These are phyloP conservation scores for Abramis brama DNA, from an alignment of 2,113 vertebrate genomes.

Conservation along the genomic window DNA sequence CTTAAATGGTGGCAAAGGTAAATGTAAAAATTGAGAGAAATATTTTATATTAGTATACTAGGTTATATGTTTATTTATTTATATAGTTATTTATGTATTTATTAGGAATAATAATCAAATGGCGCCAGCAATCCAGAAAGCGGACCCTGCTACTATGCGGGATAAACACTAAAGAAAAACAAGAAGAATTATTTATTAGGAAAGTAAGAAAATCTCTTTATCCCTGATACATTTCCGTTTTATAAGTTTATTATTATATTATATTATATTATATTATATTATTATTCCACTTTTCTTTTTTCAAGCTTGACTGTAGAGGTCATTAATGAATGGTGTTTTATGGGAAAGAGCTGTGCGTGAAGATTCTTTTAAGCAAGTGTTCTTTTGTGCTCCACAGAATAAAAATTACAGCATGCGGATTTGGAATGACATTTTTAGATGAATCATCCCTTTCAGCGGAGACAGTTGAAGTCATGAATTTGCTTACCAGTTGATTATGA, in stretches of 20 bases:
- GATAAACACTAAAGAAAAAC: no score
- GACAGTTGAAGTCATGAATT: not conserved
- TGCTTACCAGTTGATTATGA: conserved; percentile 15
- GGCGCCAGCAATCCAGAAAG: no score
- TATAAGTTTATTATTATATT: not conserved
- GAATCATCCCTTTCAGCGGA: not conserved
- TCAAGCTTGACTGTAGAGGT: not conserved
- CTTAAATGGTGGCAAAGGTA: not conserved
- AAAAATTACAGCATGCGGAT: not conserved
- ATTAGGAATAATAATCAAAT: no score
- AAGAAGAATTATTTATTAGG: no score
- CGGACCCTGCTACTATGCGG: no score
- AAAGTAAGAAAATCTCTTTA: no score
- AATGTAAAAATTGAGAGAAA: not conserved
- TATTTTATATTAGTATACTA: no score
- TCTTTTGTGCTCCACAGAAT: not conserved
- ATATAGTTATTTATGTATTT: no score
- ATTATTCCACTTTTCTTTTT: not conserved
- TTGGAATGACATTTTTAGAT: no score
- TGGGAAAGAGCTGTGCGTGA: not conserved
- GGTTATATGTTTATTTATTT: no score
- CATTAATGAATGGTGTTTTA: not conserved
- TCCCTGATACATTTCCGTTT: not conserved
- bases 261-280: no score
- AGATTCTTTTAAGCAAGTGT: not conserved